phyloP scores from a whole-genome alignment of 2,797 vertebrate species.

The Choloepus didactylus region DNA sequence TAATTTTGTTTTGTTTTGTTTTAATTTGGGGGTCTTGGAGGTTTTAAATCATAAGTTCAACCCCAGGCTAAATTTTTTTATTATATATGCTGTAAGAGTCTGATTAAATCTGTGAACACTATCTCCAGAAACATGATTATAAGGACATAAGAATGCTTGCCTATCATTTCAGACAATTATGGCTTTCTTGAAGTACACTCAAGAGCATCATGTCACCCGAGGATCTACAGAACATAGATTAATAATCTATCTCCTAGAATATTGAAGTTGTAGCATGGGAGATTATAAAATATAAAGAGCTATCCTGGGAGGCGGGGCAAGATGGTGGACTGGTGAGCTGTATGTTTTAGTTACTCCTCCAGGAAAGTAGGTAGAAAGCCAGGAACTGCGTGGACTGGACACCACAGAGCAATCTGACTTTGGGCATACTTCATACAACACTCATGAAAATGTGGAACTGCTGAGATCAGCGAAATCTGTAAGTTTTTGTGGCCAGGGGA shows the following conservation, averaged over 20 bases:
- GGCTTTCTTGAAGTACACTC: accelerated
- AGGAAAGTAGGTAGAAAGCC: no score
- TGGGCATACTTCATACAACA: no score
- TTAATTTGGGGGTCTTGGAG: background rate
- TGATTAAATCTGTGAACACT: background rate
- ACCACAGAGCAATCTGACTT: no score
- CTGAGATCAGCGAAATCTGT: no score
- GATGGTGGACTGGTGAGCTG: no score
- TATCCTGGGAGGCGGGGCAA: no score
- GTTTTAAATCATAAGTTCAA: background rate
- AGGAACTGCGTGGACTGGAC: no score
- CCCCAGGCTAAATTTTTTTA: background rate
- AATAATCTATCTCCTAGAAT: background rate
- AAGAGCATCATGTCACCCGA: accelerated
- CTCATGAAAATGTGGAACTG: no score
- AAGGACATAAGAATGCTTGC: background rate
- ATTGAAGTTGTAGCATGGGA: background rate
- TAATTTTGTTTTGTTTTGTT: background rate
- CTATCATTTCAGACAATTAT: background rate
- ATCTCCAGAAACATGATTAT: background rate
- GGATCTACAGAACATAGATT: background rate
- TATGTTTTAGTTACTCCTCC: no score
- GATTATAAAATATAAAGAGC: background rate
- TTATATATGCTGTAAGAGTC: background rate
- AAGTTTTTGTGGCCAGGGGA: no score